Evolutionary conservation across 2,797 vertebrate genomes (phyloP).

Genomic region (Enteromius unitaeniatus): DNA sequence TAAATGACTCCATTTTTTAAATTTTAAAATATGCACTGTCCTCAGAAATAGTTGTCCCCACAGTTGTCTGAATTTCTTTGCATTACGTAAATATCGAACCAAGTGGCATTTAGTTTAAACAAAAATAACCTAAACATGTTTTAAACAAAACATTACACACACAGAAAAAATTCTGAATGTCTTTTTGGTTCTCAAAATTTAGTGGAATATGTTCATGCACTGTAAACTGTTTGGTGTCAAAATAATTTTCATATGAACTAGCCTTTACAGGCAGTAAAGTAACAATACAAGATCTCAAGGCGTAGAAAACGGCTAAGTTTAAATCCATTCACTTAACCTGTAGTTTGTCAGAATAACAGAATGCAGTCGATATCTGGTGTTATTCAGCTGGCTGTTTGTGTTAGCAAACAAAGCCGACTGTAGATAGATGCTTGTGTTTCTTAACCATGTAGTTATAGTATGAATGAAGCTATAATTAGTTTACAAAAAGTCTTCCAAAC

Average conservation of each 20-base stretch:
- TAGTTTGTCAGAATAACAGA: background rate
- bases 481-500: conserved; percentile 6
- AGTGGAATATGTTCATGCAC: background rate
- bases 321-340: background rate
- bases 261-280: no score
- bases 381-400: background rate
- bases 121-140: background rate
- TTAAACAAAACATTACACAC: background rate
- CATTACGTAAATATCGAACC: background rate
- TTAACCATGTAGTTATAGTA: background rate
- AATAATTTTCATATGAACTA: background rate
- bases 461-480: conserved; percentile 7
- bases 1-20: background rate
- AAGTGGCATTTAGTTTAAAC: background rate
- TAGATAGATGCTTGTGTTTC: background rate
- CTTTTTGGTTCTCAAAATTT: background rate
- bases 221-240: background rate
- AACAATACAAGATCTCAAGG: background rate
- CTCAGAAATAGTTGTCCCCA: background rate
- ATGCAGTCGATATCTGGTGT: background rate
- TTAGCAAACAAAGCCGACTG: conserved; percentile 1
- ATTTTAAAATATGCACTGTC: no score
- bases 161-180: no score
- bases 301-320: background rate
- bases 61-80: background rate